Evolutionary conservation across 2,113 vertebrate genomes (phyloP).

Genomic region (Platanista minor): DNA sequence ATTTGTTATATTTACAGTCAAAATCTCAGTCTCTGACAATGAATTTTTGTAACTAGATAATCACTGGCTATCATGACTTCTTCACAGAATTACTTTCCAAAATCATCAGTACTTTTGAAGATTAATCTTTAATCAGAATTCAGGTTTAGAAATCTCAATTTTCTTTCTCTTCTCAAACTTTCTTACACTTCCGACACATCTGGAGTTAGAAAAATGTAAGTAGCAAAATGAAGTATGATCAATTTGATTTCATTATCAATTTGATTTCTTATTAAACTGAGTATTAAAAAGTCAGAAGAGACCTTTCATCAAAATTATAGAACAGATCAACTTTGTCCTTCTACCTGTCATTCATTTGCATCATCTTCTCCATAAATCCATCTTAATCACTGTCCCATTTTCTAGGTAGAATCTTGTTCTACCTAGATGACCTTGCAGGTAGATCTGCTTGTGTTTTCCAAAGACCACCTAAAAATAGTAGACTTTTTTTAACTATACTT

Average conservation of each 20-base stretch:
- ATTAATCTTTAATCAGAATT: not conserved
- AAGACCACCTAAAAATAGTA: not conserved
- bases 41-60: not conserved
- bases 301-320: not conserved
- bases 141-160: not conserved
- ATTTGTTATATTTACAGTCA: not conserved
- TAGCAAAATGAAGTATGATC: not conserved
- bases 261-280: slow-evolving; percentile 7
- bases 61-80: not conserved
- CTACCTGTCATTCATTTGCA: not conserved
- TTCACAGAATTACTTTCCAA: not conserved
- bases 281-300: not conserved
- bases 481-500: not conserved
- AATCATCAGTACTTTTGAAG: not conserved
- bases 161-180: not conserved
- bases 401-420: not conserved
- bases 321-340: not conserved
- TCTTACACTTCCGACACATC: not conserved
- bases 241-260: not conserved
- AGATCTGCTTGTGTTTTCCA: slow-evolving; percentile 4
- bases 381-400: not conserved
- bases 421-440: not conserved
- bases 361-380: not conserved
- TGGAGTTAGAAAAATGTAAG: not conserved
- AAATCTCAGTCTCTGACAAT: not conserved